These are phyloP conservation scores for Sceloporus undulatus DNA, from an alignment of 2,113 vertebrate genomes.

Conservation along the genomic window DNA sequence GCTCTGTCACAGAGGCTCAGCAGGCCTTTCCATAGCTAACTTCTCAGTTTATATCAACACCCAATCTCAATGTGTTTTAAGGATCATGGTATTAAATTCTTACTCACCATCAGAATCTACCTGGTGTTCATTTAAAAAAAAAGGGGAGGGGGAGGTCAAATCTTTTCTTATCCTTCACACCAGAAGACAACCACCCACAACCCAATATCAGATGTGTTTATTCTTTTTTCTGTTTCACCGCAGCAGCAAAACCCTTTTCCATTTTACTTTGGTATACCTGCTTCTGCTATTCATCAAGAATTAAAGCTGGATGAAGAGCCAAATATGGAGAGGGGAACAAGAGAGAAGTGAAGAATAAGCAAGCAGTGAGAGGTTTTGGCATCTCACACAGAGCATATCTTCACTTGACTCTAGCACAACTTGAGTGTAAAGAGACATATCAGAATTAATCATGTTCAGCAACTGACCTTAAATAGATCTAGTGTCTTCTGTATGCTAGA, in stretches of 20 bases:
- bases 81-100: not conserved
- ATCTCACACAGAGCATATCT: not conserved
- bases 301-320: not conserved
- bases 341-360: not conserved
- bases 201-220: not conserved
- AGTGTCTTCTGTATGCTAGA: too few species aligned
- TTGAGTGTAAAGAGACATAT: not conserved
- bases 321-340: not conserved
- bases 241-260: not conserved
- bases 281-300: slow-evolving; percentile 3
- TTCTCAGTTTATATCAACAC: not conserved
- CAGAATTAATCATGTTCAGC: not conserved
- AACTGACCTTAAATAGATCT: not conserved
- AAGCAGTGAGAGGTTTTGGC: not conserved
- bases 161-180: not conserved
- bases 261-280: not conserved
- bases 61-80: too few species aligned
- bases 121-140: not conserved
- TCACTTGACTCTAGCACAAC: not conserved
- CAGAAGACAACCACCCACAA: not conserved
- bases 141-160: too few species aligned
- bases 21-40: not conserved
- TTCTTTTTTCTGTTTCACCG: not conserved
- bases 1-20: not conserved
- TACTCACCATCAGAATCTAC: not conserved